Base-by-base conservation (phyloP, 2,888 invertebrate genomes). In the Rhagium mordax region DNA sequence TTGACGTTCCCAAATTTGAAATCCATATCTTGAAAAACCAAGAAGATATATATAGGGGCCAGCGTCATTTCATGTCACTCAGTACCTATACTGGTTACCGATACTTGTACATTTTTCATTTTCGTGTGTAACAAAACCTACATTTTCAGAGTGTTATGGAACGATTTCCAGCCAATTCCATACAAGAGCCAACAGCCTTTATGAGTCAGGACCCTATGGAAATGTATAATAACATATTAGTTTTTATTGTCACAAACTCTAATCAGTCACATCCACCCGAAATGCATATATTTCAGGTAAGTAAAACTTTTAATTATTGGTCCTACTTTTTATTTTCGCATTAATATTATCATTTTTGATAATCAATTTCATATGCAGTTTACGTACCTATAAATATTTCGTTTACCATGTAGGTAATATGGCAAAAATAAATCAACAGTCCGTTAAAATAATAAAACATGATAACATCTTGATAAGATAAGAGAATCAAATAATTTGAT, bases 161-260 rank as follows among this genome's bases (percentile, higher is more conserved):
- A 89, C 91, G 96, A 79, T 99, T 99, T 89, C 97, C 98, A 0
- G 94, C 97, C 47, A 91, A 95, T 61, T 91, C 97, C 85, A 96
- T 99, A 79, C 95, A 96, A 87, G 96, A 98, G 78, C 99, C 99
- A 1, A 98, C 98, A 7, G 98, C 99, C n/a, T 98, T 98, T 88
- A 96, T 97, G 64, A 97, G 97, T 75, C 94, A 95, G 66, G 98
- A 98, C 88, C 96, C 97, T 4, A 96, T 96, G 88, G 99, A 99
- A 89, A 93, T 98, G 86, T 99, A 99, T 91, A 99, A 99, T 90
- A 99, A 99, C 89, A 97, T 99, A 86, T 91, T 99, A 84, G 96
- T 99, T 33, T 99, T 99, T 89, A 97, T 98, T 81, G 98, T 99
- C 76, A 84, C 86, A 5, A 93, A 90, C 83, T 88, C 90, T 57